Conservation (phyloP, 2,113 vertebrate species). For the Passer domesticus region DNA sequence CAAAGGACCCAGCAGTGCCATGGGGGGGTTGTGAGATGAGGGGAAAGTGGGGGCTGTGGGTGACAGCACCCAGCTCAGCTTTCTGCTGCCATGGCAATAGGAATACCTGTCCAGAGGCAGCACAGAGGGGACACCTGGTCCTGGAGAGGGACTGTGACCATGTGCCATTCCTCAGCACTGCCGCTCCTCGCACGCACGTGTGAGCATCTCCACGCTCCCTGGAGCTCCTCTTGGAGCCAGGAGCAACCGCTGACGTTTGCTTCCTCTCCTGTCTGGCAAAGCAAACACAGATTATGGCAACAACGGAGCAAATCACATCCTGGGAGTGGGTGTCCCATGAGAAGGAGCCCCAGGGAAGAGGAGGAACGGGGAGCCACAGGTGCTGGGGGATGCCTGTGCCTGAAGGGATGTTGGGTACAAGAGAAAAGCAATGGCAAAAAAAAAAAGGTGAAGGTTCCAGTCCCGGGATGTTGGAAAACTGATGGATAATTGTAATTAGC, state of each 20-base stretch:
- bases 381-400: rapidly evolving
- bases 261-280: neutral
- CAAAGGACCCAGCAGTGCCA: neutral
- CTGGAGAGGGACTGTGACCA: neutral
- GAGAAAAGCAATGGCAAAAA: neutral
- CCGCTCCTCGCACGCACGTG: neutral
- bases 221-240: neutral
- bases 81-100: neutral
- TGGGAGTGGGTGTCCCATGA: neutral
- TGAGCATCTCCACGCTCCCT: neutral
- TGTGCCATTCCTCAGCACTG: neutral
- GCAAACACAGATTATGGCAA: neutral
- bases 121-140: neutral
- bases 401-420: neutral
- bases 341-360: neutral
- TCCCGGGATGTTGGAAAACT: conserved; percentile 9
- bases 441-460: neutral
- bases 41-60: neutral
- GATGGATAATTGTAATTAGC: conserved; percentile 78
- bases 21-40: rapidly evolving
- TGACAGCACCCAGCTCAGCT: neutral
- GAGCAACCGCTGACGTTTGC: rapidly evolving
- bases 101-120: neutral
- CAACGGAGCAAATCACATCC: rapidly evolving
- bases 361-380: neutral